Base-by-base conservation (phyloP, 64 coral and sea anemone genomes). In the Pocillopora verrucosa region DNA sequence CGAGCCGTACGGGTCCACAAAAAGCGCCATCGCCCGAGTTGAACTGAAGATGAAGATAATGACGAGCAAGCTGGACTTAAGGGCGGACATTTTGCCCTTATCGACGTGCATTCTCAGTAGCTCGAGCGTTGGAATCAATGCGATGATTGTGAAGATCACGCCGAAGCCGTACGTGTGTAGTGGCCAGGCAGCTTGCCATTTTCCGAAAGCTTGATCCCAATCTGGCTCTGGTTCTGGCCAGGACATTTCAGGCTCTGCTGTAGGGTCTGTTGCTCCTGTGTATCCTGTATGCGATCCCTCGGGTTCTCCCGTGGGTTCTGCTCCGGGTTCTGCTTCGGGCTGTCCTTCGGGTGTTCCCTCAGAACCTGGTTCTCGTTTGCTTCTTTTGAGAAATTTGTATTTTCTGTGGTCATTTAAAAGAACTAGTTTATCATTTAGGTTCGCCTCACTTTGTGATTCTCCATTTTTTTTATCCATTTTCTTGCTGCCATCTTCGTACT, bases 141-240 rank as follows among this genome's bases (percentile, higher is more conserved):
- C 80, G 30, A 97, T 59, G 20, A 93, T 1, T 22, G 61, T 65
- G 36, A 97, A 97, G 35, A 85, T 68, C 17, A 60, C 57, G 56
- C 68, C 92, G 45, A 97, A 90, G 2, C 95, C 95, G 62, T 93
- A 93, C 16, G 93, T 75, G 70, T 97, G 95, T 13, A 91, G 22
- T 59, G 83, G 88, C 95, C 95, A 97, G 41, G 95, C 95, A 81
- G 76, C 78, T 38, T 88, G 16, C 95, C 95, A 97, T 75, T 88
- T 57, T 59, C 20, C 10, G 16, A 78, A 68, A 13, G 95, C 95
- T 13, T 80, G 41, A 24, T 65, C 11, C 95, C 95, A 97, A 51
- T 93, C 89, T 7, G 95, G 95, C 24, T 93, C 95, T 16, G 95
- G 95, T 22, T 97, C 95, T 0, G 95, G 92, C 95, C 92, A 94